These are phyloP conservation scores for Cebus imitator DNA, from an alignment of 2,113 vertebrate species.

Conservation along the genomic window DNA sequence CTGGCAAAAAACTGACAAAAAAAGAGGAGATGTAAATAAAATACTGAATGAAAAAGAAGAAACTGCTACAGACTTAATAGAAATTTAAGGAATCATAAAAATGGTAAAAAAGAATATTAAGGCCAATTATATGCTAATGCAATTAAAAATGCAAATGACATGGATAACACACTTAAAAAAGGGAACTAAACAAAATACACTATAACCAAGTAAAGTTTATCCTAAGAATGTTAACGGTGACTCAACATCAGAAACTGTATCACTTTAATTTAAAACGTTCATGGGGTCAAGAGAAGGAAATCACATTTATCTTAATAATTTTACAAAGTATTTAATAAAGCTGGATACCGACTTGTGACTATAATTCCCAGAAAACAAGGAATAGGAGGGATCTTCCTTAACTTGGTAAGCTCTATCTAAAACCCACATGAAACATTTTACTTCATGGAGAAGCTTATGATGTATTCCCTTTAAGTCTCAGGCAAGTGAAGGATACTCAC, in stretches of 20 bases:
- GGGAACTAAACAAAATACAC: neutral
- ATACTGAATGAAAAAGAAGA: neutral
- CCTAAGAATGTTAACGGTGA: neutral
- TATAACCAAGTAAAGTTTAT: neutral
- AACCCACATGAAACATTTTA: neutral
- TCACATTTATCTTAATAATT: neutral
- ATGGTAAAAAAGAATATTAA: neutral
- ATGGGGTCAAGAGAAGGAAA: neutral
- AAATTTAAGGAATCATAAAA: slow-evolving; percentile 31
- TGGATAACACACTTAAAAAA: neutral
- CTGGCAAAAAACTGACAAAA: neutral
- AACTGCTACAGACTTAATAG: neutral
- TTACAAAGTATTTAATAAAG: slow-evolving; percentile 3
- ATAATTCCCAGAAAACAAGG: slow-evolving; percentile 15
- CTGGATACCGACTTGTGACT: neutral
- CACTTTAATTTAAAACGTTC: neutral
- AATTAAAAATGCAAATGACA: neutral
- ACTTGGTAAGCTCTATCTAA: neutral
- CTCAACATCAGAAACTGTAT: neutral
- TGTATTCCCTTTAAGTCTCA: neutral
- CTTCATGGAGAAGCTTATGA: neutral
- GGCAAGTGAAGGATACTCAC: neutral
- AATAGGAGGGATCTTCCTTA: slow-evolving; percentile 8
- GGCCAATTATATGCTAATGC: neutral
- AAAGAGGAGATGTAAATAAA: neutral